Conservation (phyloP, 2,888 invertebrate genomes). For the Dasysyrphus tricinctus region DNA sequence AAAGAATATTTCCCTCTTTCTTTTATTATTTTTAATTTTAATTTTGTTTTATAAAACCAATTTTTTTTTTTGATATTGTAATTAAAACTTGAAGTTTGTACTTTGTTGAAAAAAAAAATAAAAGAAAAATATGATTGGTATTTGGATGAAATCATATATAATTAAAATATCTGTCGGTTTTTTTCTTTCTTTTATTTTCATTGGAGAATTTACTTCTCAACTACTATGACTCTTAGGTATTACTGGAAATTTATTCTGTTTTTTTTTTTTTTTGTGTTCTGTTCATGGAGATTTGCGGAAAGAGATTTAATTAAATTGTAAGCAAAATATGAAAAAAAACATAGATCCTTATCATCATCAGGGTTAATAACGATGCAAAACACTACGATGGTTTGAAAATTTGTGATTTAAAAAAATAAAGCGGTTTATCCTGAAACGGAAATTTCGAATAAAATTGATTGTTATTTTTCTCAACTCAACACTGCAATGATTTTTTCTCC, state of each 20-base stretch:
- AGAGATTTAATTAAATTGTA: neutral
- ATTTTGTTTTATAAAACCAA: constrained; percentile 9
- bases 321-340: neutral
- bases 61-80: neutral
- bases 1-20: neutral
- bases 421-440: neutral
- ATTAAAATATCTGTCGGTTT: neutral
- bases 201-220: neutral
- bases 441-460: neutral
- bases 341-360: neutral
- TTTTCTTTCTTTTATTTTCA: neutral
- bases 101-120: neutral
- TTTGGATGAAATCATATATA: neutral
- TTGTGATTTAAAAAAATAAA: neutral
- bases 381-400: neutral
- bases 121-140: neutral
- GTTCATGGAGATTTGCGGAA: neutral
- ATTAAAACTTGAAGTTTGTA: neutral
- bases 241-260: neutral
- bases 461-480: neutral
- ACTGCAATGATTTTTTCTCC: neutral
- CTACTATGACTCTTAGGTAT: neutral
- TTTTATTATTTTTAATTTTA: neutral
- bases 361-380: neutral
- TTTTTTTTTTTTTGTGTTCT: neutral